Evolutionary conservation across 2,113 vertebrate species (phyloP).

Genomic region (Phalacrocorax aristotelis): DNA sequence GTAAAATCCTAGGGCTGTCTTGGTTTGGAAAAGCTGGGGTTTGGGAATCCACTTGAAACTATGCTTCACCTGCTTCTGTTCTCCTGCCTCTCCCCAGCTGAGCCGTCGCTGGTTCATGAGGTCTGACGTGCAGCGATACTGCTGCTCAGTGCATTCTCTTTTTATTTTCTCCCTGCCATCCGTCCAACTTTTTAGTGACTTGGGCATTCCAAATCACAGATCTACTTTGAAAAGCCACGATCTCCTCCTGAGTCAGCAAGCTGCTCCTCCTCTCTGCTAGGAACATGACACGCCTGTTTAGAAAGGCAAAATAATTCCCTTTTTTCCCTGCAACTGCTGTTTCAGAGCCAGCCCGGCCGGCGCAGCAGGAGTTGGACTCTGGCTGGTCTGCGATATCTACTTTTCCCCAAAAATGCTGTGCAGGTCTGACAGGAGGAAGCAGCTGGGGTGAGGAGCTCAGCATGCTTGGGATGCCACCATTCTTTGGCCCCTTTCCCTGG

Average conservation of each 20-base stretch:
- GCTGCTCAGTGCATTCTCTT: neutral
- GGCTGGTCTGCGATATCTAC: neutral
- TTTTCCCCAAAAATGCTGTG: neutral
- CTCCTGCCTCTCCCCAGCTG: neutral
- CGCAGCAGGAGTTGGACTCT: neutral
- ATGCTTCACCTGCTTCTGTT: neutral
- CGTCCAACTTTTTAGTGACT: neutral
- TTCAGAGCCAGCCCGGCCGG: neutral
- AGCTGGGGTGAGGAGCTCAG: neutral
- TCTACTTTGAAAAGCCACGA: neutral
- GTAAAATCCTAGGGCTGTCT: neutral
- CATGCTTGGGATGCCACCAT: rapidly evolving
- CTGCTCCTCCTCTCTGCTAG: neutral
- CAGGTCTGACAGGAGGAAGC: neutral
- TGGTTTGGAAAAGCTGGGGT: neutral
- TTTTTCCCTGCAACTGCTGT: neutral
- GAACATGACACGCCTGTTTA: neutral
- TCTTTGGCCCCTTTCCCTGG: neutral
- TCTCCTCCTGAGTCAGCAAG: neutral
- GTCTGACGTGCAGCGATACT: neutral
- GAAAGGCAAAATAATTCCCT: neutral
- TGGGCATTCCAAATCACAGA: rapidly evolving
- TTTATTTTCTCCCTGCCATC: neutral
- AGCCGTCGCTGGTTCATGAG: neutral
- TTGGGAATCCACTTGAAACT: neutral